Percentiles rank a stretch among this genome's conserved stretches.
These are phyloP conservation scores for Oscheius myriophilus DNA, from an alignment of 2,888 invertebrate genomes.

Conservation along the genomic window DNA sequence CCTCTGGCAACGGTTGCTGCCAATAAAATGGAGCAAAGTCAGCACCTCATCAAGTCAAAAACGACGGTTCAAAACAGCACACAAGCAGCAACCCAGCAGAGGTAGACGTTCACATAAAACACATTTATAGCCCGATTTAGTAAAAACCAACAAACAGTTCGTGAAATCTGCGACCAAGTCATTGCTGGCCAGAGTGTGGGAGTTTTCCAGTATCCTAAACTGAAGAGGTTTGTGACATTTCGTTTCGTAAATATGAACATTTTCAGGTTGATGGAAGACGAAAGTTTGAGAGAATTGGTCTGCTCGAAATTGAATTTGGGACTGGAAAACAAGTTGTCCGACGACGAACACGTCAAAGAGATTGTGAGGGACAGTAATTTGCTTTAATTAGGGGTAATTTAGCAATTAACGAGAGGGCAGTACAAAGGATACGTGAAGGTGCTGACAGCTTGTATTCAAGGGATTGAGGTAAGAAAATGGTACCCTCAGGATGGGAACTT, in stretches of 20 bases:
- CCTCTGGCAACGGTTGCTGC: slow-evolving; percentile 62
- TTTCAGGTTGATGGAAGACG: slow-evolving; percentile 88
- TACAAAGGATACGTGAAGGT: slow-evolving; percentile 97
- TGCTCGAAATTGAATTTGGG: slow-evolving; percentile 93
- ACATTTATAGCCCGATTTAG: slow-evolving; percentile 47
- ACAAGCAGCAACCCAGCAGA: slow-evolving; percentile 63
- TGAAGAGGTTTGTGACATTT: slow-evolving; percentile 33
- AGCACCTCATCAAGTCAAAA: slow-evolving; percentile 60
- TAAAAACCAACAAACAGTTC: slow-evolving; percentile 69
- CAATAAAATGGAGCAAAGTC: slow-evolving; percentile 64
- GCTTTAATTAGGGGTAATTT: slow-evolving; percentile 63
- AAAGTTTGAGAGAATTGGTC: slow-evolving; percentile 94
- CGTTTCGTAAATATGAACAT: not conserved
- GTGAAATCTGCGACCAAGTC: slow-evolving; percentile 75
- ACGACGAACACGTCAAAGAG: slow-evolving; percentile 92
- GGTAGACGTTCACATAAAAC: slow-evolving; percentile 34
- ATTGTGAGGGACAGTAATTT: slow-evolving; percentile 79
- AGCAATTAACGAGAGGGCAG: slow-evolving; percentile 87
- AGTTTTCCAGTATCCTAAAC: slow-evolving; percentile 83
- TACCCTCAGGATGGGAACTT: too few species aligned
- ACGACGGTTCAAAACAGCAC: slow-evolving; percentile 44
- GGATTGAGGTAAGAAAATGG: slow-evolving; percentile 79
- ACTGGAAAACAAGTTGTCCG: slow-evolving; percentile 89
- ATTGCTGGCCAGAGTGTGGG: slow-evolving; percentile 92
- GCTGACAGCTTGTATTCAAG: slow-evolving; percentile 86